phyloP scores from a whole-genome alignment of 2,797 vertebrate genomes.

The Glossophaga mutica region DNA sequence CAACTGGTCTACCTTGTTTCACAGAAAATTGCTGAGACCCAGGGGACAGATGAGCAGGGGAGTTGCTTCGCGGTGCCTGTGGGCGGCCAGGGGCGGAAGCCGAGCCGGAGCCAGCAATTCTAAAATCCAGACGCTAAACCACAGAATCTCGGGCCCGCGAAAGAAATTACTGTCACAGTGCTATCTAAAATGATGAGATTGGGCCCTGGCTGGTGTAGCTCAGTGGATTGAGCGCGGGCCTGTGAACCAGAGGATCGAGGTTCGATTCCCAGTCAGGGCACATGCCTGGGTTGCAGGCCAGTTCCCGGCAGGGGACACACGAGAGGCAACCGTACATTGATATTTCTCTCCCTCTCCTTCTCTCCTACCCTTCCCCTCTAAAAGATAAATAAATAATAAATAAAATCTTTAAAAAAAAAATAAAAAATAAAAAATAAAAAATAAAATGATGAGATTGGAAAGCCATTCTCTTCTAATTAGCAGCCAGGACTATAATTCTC shows the following conservation, averaged over 20 bases:
- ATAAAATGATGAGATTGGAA: not conserved
- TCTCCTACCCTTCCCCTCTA: too few species aligned
- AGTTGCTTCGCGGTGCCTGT: not conserved
- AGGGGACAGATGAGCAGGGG: not conserved
- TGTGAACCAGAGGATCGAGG: too few species aligned
- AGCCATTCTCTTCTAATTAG: constrained; percentile 47
- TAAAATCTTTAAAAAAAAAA: too few species aligned
- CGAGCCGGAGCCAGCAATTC: not conserved
- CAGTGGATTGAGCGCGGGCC: too few species aligned
- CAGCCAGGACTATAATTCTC: not conserved
- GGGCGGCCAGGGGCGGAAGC: not conserved
- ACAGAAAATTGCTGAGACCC: constrained; percentile 42
- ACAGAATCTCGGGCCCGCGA: not conserved
- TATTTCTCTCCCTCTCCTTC: too few species aligned
- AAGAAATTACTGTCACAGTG: not conserved
- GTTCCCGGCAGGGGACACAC: too few species aligned
- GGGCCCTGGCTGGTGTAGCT: too few species aligned
- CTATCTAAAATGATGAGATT: not conserved
- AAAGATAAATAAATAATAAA: too few species aligned
- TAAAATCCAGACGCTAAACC: not conserved
- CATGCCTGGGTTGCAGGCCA: too few species aligned
- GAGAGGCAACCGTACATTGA: too few species aligned
- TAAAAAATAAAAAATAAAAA: too few species aligned
- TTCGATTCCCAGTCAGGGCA: too few species aligned
- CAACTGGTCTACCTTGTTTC: constrained; percentile 44